Evolutionary conservation across 2,113 vertebrate species (phyloP), one percentile per base, ranked within the genome.

Genomic region (Conger conger): DNA sequence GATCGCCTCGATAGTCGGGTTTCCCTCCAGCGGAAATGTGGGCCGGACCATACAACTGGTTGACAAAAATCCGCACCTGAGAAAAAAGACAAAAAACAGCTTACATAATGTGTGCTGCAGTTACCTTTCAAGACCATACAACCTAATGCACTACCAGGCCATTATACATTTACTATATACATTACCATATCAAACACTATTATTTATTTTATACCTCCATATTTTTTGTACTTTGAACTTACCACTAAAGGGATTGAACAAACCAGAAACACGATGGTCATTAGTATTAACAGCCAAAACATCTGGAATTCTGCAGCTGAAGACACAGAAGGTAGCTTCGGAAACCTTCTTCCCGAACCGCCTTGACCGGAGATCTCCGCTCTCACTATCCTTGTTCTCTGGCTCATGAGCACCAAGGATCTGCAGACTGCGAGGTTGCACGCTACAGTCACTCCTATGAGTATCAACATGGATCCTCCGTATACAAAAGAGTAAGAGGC

Each of bases 211-310:
- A n/a, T 68, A 73, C n/a, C 9, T 73, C n/a, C 68, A 8, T 9
- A 13, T 73, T 73, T 63, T 63, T 13, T 13, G n/a, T 73, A n/a
- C 13, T 36, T 27, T 76, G 33, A 7, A 84, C 94, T 94, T 87
- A 96, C 95, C 93, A 95, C 94, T 45, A 96, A 88, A 76, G 95
- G 95, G 82, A 96, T 94, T 85, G 95, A 96, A 89, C 95, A 96
- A 50, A 95, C 86, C 87, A 96, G 91, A 89, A 96, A 95, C 0
- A 96, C 94, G 73, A 94, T 93, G 82, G 95, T 96, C 95, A 96
- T 96, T 77, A 96, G 90, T 77, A 96, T 88, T 35, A 96, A 80
- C 3, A 96, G 92, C 94, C 95, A 95, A 78, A 96, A 94, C 95
- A 96, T 96, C 63, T 95, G 94, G 83, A 94, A 95, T 89, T 96